A percentile compares a stretch with the other conserved stretches of the same genome.
These are phyloP conservation scores for Drosophila nr. medialis DNA, from an alignment of 2,888 invertebrate genomes.

Conservation along the genomic window DNA sequence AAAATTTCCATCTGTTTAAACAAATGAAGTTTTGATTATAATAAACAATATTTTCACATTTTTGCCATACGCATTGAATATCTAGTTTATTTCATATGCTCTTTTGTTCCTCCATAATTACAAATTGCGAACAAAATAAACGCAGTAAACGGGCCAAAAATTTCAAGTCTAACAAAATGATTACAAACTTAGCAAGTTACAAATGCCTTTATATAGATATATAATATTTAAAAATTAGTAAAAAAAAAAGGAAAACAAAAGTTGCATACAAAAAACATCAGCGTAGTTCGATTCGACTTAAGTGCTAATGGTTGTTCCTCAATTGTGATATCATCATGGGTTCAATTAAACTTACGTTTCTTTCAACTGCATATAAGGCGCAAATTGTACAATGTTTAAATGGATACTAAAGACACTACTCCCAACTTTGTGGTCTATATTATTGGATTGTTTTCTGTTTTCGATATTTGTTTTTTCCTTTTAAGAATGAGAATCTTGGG, in stretches of 20 bases:
- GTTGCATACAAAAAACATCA: slow-evolving; percentile 32
- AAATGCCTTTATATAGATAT: slow-evolving; percentile 42
- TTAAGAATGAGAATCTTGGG: slow-evolving; percentile 37
- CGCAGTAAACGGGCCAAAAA: slow-evolving; percentile 22
- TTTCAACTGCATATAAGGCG: slow-evolving; percentile 48
- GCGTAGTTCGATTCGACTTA: slow-evolving; percentile 44
- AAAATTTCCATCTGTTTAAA: slow-evolving; percentile 57
- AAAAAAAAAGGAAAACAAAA: slow-evolving; percentile 5
- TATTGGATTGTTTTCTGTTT: slow-evolving; percentile 14
- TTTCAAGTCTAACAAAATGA: slow-evolving; percentile 26
- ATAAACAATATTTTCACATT: slow-evolving; percentile 1
- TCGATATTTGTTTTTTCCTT: not conserved
- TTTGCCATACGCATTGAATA: slow-evolving; percentile 27
- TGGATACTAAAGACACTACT: slow-evolving; percentile 68
- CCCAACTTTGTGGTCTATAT: slow-evolving; percentile 39
- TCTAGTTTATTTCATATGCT: slow-evolving; percentile 41
- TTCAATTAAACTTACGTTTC: slow-evolving; percentile 25
- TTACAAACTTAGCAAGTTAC: slow-evolving; percentile 36
- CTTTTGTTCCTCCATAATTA: slow-evolving; percentile 10
- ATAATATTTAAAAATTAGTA: slow-evolving; percentile 10
- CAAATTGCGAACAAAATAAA: slow-evolving; percentile 14
- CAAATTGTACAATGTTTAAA: slow-evolving; percentile 36
- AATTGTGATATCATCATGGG: slow-evolving; percentile 42
- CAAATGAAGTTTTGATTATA: not conserved
- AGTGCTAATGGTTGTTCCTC: slow-evolving; percentile 55